These are phyloP conservation scores for Drosophila burlai DNA, from an alignment of 1,140 invertebrate species.

Conservation along the genomic window DNA sequence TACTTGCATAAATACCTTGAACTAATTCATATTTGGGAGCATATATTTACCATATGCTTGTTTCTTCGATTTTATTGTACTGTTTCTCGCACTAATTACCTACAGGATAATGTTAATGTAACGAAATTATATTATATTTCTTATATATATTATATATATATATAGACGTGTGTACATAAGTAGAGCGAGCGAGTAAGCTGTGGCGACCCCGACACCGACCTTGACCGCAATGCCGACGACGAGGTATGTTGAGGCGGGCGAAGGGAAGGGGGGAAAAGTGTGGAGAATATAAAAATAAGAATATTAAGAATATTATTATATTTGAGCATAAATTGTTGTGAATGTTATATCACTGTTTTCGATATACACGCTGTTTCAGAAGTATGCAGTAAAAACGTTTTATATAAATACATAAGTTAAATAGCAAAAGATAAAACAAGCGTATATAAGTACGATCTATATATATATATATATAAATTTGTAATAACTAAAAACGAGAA, in stretches of 20 bases:
- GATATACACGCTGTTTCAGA: slow-evolving; percentile 64
- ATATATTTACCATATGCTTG: slow-evolving; percentile 57
- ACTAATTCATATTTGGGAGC: slow-evolving; percentile 70
- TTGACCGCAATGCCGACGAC: neutral
- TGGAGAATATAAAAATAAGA: neutral
- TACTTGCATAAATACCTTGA: slow-evolving; percentile 44
- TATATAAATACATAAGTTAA: slow-evolving; percentile 41
- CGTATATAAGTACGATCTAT: slow-evolving; percentile 27
- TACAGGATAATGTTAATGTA: slow-evolving; percentile 51
- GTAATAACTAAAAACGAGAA: slow-evolving; percentile 40
- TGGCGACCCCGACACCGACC: slow-evolving; percentile 5
- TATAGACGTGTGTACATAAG: slow-evolving; percentile 27
- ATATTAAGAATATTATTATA: slow-evolving; percentile 39
- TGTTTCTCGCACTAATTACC: slow-evolving; percentile 79
- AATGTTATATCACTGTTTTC: slow-evolving; percentile 81
- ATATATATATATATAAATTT: slow-evolving; percentile 25
- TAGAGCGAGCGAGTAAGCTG: slow-evolving; percentile 9
- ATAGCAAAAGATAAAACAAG: slow-evolving; percentile 17
- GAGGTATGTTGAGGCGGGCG: neutral
- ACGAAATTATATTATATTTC: slow-evolving; percentile 52
- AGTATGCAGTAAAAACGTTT: slow-evolving; percentile 39
- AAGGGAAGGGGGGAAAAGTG: too few species aligned
- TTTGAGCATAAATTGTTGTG: slow-evolving; percentile 70
- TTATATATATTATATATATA: slow-evolving; percentile 61
- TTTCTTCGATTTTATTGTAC: slow-evolving; percentile 78